Base-by-base conservation (phyloP, 2,888 invertebrate genomes). In the Saturnia japonica region DNA sequence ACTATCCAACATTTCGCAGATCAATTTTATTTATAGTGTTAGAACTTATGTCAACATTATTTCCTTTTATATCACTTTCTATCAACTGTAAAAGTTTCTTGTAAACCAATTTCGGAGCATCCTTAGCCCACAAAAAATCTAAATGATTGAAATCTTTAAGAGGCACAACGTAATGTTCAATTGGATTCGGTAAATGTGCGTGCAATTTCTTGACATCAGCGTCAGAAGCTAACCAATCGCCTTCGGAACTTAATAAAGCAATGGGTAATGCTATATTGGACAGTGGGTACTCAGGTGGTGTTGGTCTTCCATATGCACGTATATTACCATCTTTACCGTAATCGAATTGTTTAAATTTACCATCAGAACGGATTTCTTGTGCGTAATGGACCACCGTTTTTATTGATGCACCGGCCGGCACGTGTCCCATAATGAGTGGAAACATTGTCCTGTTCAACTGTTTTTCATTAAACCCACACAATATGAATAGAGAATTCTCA, bases 361-460 rank as follows among this genome's bases (percentile, higher is more conserved):
- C 95, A 25, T 83, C 76, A 45, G 87, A 91, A n/a, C 85, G 80
- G 16, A 96, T 95, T 84, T 95, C 95, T 84, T 96, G 96, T 0
- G 95, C 95, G 76, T 95, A 96, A 85, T 98, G 97, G 0, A 96
- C 84, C 9, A 97, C 78, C 0, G 97, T 96, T 86, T 95, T 96
- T 0, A 96, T 95, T 0, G 97, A 97, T 0, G 96, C 95, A 0
- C 97, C 97, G 0, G 97, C 96, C 0, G 97, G 97, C 0, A 95
- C 92, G 75, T 97, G 96, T 12, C 94, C 93, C 54, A 97, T 82
- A 72, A 97, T 95, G 0, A 96, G 88, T 0, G 97, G 96, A 69
- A 97, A 78, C 72, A 97, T 85, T 45, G 95, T 94, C 93, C 95
- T 88, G 82, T 97, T 96, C 72, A 97, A 95, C 83, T 97, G 95